A percentile compares a stretch with the other conserved stretches of the same genome.
phyloP scores from a whole-genome alignment of 2,113 vertebrate genomes.

The Hippolais icterina region DNA sequence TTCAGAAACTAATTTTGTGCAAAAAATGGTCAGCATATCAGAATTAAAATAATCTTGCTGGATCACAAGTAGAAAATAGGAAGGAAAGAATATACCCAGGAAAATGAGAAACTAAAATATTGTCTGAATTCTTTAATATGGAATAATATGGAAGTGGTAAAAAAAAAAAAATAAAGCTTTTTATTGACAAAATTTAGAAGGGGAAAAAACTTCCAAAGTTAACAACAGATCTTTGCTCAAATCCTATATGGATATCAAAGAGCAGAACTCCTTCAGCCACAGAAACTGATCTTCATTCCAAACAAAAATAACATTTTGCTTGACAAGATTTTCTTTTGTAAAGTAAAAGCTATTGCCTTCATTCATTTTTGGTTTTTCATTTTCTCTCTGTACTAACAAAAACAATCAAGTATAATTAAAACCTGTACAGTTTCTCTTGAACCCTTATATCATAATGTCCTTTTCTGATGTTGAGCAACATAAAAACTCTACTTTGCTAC shows the following conservation, averaged over 20 bases:
- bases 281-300: neutral
- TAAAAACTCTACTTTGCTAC: neutral
- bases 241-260: neutral
- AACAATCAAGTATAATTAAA: neutral
- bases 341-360: neutral
- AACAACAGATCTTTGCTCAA: neutral
- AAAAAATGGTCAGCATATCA: neutral
- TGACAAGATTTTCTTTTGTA: neutral
- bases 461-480: neutral
- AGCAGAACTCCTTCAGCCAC: neutral
- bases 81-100: neutral
- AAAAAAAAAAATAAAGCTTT: neutral
- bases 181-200: neutral
- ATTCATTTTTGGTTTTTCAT: neutral
- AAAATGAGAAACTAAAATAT: neutral
- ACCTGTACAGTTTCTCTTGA: neutral
- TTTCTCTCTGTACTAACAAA: neutral
- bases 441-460: rapidly evolving
- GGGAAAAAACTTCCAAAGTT: neutral
- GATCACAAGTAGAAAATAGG: neutral
- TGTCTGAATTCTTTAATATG: neutral
- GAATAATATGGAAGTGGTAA: neutral
- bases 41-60: neutral
- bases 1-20: neutral
- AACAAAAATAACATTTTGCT: neutral